Conservation (phyloP, 2,888 invertebrate species). For the Blastobasis adustella region DNA sequence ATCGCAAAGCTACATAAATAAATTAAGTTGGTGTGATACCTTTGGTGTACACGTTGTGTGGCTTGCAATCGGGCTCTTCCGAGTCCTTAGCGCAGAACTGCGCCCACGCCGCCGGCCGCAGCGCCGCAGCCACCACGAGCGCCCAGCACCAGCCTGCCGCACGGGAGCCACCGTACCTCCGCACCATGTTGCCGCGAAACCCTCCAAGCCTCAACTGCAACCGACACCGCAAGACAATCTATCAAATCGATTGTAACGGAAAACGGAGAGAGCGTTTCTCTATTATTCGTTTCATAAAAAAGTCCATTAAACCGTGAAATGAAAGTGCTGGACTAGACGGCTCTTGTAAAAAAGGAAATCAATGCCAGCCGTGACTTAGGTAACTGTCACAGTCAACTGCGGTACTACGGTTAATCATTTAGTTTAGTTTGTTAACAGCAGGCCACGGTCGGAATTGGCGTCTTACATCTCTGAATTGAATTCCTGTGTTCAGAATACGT, state of each 20-base stretch:
- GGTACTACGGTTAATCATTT: too few species aligned
- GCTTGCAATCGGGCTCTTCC: slow-evolving; percentile 27
- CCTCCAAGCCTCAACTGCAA: slow-evolving; percentile 35
- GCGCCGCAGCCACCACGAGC: slow-evolving; percentile 33
- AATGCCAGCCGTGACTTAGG: background rate
- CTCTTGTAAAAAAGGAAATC: background rate
- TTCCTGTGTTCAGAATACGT: too few species aligned
- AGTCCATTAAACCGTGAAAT: slow-evolving; percentile 51
- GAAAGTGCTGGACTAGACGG: slow-evolving; percentile 31
- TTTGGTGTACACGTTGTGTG: slow-evolving; percentile 27
- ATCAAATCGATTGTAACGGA: slow-evolving; percentile 47
- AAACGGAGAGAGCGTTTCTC: slow-evolving; percentile 38
- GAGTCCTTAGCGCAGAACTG: slow-evolving; percentile 37
- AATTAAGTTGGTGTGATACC: slow-evolving; percentile 20
- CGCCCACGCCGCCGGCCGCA: slow-evolving; percentile 26
- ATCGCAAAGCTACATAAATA: background rate
- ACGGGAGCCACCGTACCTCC: slow-evolving; percentile 33
- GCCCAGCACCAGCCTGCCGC: slow-evolving; percentile 40
- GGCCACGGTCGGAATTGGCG: too few species aligned
- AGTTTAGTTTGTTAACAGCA: too few species aligned
- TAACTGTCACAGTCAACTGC: too few species aligned
- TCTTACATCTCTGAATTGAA: too few species aligned
- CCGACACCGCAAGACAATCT: slow-evolving; percentile 20
- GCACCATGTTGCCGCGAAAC: slow-evolving; percentile 43
- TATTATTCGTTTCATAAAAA: slow-evolving; percentile 38